Base-by-base conservation (phyloP, 2,888 invertebrate genomes). In the Plebejus melissa region DNA sequence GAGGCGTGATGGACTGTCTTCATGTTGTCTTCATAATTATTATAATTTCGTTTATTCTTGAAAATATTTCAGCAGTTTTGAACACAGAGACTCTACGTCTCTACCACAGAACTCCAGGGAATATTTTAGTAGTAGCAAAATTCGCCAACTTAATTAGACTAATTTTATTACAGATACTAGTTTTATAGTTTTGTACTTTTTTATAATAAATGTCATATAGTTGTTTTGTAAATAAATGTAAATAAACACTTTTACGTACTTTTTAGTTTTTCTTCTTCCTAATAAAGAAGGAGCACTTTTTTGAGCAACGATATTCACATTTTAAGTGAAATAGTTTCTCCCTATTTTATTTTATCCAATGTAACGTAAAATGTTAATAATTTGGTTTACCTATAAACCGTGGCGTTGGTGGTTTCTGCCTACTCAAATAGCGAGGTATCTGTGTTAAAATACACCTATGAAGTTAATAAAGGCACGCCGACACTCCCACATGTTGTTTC, bases 181-280 rank as follows among this genome's bases (percentile, higher is more conserved):
- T 65, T 65, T 16, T 65, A 65, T 36, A 11, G 36, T 65, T 65
- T 65, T 65, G 16, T 65, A 65, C 65, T 65, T 65, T 65, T 36
- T 32, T 36, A 36, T 65, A 65, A 4, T 5, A 60, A 32, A 28
- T 16, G 36, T 28, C 46, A 41, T 41, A 60, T 41, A 41, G 9
- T 50, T 50, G 54, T 36, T 32, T 65, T 65, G 65, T 65, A 65
- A 65, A 65, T 65, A 65, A 65, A 65, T 65, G 65, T 65, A 65
- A 65, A 65, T 65, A 65, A 65, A 60, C 28, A 60, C 7, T 65
- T 32, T 36, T 16, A 1, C 32, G 32, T 65, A 13, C 5, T 65
- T 65, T 9, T 60, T 41, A 41, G 5, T 41, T 54, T 54, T 54
- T 54, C 16, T 46, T 46, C 46, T 46, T 46, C 41, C 2, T 41